Evolutionary conservation across 92 coral and sea anemone genomes (phyloP).

Genomic region (Heteractis magnifica): DNA sequence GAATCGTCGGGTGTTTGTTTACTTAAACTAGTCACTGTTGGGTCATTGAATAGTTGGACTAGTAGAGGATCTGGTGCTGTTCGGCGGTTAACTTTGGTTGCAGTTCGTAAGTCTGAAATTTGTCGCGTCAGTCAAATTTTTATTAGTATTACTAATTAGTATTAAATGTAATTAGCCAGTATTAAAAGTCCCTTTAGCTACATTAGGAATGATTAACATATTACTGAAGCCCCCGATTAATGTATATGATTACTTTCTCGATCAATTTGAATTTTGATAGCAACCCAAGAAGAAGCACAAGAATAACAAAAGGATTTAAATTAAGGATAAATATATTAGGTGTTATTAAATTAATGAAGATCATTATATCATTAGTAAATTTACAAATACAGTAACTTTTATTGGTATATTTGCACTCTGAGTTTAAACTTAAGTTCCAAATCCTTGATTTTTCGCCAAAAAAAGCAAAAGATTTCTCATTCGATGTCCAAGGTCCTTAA

Average conservation of each 20-base stretch:
- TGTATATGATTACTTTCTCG: background rate
- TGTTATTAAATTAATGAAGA: too few relatives aligned
- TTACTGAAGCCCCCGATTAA: conserved; percentile 10
- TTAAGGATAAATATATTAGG: too few relatives aligned
- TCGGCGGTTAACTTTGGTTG: conserved; percentile 74
- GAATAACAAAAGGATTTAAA: background rate
- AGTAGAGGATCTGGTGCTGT: conserved; percentile 86
- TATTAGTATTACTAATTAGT: conserved; percentile 29
- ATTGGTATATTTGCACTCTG: too few relatives aligned
- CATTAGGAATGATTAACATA: conserved; percentile 3
- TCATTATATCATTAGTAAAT: too few relatives aligned
- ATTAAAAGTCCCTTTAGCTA: background rate
- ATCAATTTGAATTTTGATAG: background rate
- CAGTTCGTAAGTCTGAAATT: conserved; percentile 66
- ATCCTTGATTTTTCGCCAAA: too few relatives aligned
- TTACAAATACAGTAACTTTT: too few relatives aligned
- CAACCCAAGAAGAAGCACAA: background rate
- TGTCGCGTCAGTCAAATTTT: conserved; percentile 42
- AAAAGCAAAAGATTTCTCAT: too few relatives aligned
- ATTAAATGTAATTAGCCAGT: background rate
- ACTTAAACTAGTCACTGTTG: conserved; percentile 78
- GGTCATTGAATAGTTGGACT: conserved; percentile 88
- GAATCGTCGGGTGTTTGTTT: conserved; percentile 74
- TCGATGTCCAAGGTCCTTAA: too few relatives aligned
- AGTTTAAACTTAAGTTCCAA: too few relatives aligned